Percentiles rank a stretch among this genome's conserved stretches.
These are phyloP conservation scores for Grammomys surdaster DNA, from an alignment of 2,113 vertebrate genomes.

Conservation along the genomic window DNA sequence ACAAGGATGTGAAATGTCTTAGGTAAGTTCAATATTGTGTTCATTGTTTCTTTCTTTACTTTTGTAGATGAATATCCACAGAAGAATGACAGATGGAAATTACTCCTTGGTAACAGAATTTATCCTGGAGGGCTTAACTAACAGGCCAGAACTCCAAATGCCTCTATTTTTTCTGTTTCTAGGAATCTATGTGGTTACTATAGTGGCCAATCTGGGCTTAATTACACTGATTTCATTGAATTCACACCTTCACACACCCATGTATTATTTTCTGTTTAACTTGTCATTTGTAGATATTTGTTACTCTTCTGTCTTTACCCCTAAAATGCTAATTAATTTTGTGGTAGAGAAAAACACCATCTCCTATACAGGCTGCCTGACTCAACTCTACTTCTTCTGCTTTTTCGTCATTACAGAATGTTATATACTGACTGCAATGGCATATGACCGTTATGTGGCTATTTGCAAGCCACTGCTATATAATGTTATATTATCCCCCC, in stretches of 20 bases:
- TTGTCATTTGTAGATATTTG: conserved; percentile 12
- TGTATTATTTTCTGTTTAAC: conserved; percentile 16
- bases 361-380: neutral
- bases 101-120: conserved; percentile 26
- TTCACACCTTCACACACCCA: conserved; percentile 28
- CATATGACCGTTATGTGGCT: neutral
- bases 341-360: neutral
- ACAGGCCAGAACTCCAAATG: neutral
- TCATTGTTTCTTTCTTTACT: neutral
- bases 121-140: neutral
- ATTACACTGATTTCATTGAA: conserved; percentile 44
- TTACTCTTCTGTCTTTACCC: conserved; percentile 24
- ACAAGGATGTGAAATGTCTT: neutral
- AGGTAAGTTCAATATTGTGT: neutral
- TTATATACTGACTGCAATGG: neutral
- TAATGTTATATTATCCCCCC: neutral
- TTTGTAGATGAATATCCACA: neutral
- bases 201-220: conserved; percentile 53
- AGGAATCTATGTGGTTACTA: conserved; percentile 28
- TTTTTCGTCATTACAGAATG: conserved; percentile 11
- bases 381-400: conserved; percentile 1
- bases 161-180: conserved; percentile 59
- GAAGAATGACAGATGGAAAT: conserved; percentile 13
- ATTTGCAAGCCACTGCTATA: neutral
- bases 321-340: conserved; percentile 32